Evolutionary conservation across 2,888 invertebrate species (phyloP).

Genomic region (Hymenopus coronatus): DNA sequence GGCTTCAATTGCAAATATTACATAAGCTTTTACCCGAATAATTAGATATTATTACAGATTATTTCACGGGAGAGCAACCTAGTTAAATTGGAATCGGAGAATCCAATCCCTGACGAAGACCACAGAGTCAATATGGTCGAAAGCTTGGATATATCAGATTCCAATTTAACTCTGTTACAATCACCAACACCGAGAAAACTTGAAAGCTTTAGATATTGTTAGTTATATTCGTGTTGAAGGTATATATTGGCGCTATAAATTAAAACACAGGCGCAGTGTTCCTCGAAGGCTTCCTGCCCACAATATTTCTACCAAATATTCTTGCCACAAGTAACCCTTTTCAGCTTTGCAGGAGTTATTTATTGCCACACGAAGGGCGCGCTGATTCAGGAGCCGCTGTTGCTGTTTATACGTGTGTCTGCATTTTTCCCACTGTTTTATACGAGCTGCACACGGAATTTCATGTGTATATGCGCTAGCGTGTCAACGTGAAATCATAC

Average conservation of each 20-base stretch:
- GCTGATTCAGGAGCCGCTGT: neutral
- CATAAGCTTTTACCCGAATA: too few species aligned
- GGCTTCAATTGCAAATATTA: too few species aligned
- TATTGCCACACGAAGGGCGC: neutral
- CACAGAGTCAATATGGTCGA: too few species aligned
- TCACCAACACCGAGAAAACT: too few species aligned
- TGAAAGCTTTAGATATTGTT: too few species aligned
- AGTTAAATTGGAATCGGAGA: too few species aligned
- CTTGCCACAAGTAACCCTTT: neutral
- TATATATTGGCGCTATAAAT: neutral
- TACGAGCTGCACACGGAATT: neutral
- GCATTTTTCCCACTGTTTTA: neutral
- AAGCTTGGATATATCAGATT: too few species aligned
- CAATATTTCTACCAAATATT: neutral
- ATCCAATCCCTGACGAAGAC: too few species aligned
- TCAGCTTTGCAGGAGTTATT: neutral
- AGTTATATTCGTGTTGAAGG: too few species aligned
- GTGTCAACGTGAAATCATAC: conserved; percentile 3
- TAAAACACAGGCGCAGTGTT: neutral
- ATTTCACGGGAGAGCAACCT: too few species aligned
- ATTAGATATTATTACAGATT: too few species aligned
- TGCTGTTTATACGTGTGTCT: neutral
- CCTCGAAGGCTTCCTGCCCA: neutral
- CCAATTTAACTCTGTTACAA: too few species aligned
- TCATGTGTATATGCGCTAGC: neutral